Evolutionary conservation across 2,797 vertebrate species (phyloP).

Genomic region (Sebastes cheni): DNA sequence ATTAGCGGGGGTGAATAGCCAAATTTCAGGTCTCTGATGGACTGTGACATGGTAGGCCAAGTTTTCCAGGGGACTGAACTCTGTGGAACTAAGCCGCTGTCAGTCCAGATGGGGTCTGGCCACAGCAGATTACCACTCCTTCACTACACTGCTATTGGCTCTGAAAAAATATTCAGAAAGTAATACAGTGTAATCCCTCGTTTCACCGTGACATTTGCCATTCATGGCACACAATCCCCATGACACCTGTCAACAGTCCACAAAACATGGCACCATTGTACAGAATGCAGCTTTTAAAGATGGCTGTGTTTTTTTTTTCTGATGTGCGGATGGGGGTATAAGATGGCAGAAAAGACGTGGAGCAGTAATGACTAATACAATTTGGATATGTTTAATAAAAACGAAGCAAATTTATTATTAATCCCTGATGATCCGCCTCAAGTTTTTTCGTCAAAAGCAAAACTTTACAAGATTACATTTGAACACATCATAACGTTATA

Average conservation of each 20-base stretch:
- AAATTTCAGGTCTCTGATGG: slow-evolving; percentile 80
- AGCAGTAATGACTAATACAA: neutral
- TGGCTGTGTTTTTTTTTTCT: neutral
- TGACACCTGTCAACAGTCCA: slow-evolving; percentile 61
- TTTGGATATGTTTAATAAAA: neutral
- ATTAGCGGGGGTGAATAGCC: slow-evolving; percentile 75
- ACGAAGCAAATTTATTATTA: neutral
- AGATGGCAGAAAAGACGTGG: neutral
- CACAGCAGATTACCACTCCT: slow-evolving; percentile 71
- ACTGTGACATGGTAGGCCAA: slow-evolving; percentile 73
- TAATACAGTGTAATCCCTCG: slow-evolving; percentile 74
- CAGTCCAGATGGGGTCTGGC: slow-evolving; percentile 77
- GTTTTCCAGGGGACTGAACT: slow-evolving; percentile 67
- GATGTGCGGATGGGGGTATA: neutral
- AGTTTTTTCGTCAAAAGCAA: too few relatives aligned
- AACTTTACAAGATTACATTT: too few relatives aligned
- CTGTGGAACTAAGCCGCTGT: slow-evolving; percentile 75
- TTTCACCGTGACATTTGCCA: slow-evolving; percentile 61
- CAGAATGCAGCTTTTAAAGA: slow-evolving; percentile 27
- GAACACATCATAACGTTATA: too few relatives aligned
- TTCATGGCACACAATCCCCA: slow-evolving; percentile 64
- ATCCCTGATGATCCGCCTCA: too few relatives aligned
- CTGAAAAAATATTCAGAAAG: slow-evolving; percentile 69
- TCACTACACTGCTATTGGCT: slow-evolving; percentile 58
- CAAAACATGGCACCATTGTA: slow-evolving; percentile 27